These are phyloP conservation scores for Paracyprichromis sp. DNA, from an alignment of 2,113 vertebrate genomes.

Conservation along the genomic window DNA sequence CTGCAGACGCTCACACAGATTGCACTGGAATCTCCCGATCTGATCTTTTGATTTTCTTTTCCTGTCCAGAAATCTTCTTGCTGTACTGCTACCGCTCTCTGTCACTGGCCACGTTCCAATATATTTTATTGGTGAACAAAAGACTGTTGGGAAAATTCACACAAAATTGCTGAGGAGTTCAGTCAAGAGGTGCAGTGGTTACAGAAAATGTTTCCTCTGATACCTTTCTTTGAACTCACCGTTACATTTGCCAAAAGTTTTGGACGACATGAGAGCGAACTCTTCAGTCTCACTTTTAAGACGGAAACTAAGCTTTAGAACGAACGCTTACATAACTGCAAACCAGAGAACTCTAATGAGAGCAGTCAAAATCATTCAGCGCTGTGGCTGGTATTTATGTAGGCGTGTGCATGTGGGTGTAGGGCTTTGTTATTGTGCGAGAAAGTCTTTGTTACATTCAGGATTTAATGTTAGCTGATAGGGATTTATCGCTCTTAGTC, in stretches of 20 bases:
- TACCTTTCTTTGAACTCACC: not conserved
- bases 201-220: not conserved
- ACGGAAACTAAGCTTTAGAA: not conserved
- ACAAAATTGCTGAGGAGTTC: not conserved
- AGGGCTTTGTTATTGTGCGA: not conserved
- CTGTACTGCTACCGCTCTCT: not conserved
- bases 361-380: not conserved
- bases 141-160: not conserved
- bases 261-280: not conserved
- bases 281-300: not conserved
- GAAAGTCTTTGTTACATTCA: constrained; percentile 25
- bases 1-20: not conserved
- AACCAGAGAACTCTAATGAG: constrained; percentile 2
- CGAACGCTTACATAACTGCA: not conserved
- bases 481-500: not conserved
- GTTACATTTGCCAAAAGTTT: not conserved
- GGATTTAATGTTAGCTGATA: not conserved
- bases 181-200: not conserved
- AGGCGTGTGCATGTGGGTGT: constrained; percentile 13
- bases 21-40: not conserved
- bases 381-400: not conserved
- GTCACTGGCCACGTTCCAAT: not conserved
- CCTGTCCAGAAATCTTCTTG: not conserved
- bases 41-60: not conserved
- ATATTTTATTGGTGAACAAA: not conserved